phyloP scores from a whole-genome alignment of 2,797 vertebrate genomes.

The Buceros bicornis region DNA sequence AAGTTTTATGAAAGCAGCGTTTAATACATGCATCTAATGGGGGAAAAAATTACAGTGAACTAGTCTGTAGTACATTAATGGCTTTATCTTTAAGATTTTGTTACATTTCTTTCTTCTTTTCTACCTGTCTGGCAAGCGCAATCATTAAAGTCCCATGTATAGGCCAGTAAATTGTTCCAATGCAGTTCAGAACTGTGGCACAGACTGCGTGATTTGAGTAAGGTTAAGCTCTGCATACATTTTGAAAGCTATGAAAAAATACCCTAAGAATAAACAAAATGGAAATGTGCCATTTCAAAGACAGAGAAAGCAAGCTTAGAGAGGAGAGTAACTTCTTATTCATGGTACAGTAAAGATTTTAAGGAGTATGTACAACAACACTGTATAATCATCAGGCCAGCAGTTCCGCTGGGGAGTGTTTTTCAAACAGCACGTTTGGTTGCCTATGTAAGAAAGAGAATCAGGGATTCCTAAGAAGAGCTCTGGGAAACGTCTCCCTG shows the following conservation, averaged over 20 bases:
- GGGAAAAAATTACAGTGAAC: accelerated
- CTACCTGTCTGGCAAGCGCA: accelerated
- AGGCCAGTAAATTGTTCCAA: background rate
- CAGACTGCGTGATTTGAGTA: background rate
- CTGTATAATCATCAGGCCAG: background rate
- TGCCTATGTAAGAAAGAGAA: background rate
- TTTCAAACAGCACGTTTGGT: background rate
- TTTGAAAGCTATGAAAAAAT: background rate
- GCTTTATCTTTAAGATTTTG: background rate
- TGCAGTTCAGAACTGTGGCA: background rate
- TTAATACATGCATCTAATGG: background rate
- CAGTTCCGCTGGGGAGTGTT: background rate
- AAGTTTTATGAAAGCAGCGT: background rate
- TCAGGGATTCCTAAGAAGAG: background rate
- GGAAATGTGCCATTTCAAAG: background rate
- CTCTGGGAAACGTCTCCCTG: background rate
- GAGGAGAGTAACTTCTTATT: background rate
- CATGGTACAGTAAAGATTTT: background rate
- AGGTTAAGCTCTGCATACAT: background rate
- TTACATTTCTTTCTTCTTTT: background rate
- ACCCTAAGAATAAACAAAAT: background rate
- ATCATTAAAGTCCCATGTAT: background rate
- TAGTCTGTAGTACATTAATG: background rate
- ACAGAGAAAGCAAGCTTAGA: background rate
- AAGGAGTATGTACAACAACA: background rate